Conservation (phyloP, 1,140 invertebrate species). For the Drosophila sp. region DNA sequence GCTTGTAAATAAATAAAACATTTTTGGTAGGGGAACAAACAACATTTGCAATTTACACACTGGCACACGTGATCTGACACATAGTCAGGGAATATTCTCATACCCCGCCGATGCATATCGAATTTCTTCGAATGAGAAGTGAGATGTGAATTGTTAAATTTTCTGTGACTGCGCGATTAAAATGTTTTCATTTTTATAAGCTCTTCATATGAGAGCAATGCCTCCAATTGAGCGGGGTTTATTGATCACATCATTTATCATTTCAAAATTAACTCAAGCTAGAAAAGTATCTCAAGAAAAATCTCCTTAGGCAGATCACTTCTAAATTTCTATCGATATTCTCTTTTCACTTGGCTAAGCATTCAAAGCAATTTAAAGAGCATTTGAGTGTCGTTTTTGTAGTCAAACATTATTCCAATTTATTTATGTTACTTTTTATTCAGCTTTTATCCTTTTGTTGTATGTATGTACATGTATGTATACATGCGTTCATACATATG, state of each 20-base stretch:
- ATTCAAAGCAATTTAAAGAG: neutral
- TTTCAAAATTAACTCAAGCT: too few relatives aligned
- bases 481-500: neutral
- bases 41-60: constrained; percentile 28
- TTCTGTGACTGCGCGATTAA: too few relatives aligned
- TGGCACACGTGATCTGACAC: neutral
- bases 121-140: too few relatives aligned
- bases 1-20: constrained; percentile 52
- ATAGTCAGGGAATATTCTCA: neutral
- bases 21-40: constrained; percentile 23
- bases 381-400: neutral
- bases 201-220: too few relatives aligned
- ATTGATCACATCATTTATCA: too few relatives aligned
- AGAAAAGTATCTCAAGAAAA: too few relatives aligned
- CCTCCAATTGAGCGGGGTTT: too few relatives aligned
- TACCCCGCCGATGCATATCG: neutral
- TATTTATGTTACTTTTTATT: neutral
- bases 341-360: too few relatives aligned
- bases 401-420: neutral
- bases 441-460: constrained; percentile 1
- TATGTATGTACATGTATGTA: neutral
- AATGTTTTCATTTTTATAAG: too few relatives aligned
- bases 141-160: too few relatives aligned
- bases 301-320: too few relatives aligned
- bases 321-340: too few relatives aligned